Evolutionary conservation across 2,888 invertebrate species (phyloP), one percentile per base, ranked within the genome.

Genomic region (Saturnia pavonia): DNA sequence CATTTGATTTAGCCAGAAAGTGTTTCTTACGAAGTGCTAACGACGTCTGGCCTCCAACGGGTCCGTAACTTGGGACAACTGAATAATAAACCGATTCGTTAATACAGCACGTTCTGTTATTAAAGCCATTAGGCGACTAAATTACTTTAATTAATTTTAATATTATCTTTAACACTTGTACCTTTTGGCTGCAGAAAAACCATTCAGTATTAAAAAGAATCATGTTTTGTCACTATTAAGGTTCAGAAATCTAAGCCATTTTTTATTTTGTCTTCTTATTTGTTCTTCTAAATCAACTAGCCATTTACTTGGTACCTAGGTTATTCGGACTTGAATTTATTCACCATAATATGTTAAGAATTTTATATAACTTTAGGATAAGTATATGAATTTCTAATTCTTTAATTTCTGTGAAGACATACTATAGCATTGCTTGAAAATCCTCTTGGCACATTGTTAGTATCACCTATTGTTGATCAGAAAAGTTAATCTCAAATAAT

Each of bases 61-160:
- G 74, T 74, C 75, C 75, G 71, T 73, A 70, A 70, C 51, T 70
- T 54, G 19, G 74, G 71, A 70, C 78, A 77, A 80, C 81, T 82
- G 76, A 81, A 81, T 82, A 80, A 81, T 80, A 73, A 74, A 71
- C 70, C 76, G 72, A 80, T 78, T 73, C 77, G 76, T 76, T 81
- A 76, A 76, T 80, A 78, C 77, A 78, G 78, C 76, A 78, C 74
- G 70, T 74, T 70, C 60, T 70, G 74, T 74, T 77, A 81, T 80
- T 80, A 80, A 76, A 76, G 73, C 74, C 73, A 71, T 71, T 68
- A 68, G 57, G 27, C 25, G 57, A 60, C 57, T 60, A 19, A 60
- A 60, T 60, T 60, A 60, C 57, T 60, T 14, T 60, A 60, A 27
- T 25, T 60, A 27, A 60, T 25, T 60, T 60, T 54, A 22, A 54